Evolutionary conservation across 2,113 vertebrate genomes (phyloP), one percentile per base, ranked within the genome.

Genomic region (Phodopus roborovskii): DNA sequence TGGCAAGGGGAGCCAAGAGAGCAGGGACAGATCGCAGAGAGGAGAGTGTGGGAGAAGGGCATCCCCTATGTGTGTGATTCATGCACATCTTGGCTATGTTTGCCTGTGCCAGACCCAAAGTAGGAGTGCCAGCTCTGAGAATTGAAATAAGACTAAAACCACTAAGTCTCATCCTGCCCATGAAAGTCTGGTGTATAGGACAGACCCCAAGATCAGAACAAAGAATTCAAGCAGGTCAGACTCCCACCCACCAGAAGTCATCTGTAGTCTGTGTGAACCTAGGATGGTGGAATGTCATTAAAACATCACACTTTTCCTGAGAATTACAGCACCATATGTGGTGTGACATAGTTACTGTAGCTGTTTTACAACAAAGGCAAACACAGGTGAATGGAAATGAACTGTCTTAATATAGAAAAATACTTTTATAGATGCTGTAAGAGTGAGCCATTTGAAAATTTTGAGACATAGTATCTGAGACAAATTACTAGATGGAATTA

Each of bases 371-470:
- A 33, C 28, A 71, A 7, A 68, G 42, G 42, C 42, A 62, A 58
- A 77, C 77, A 74, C 45, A 60, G 8, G 26, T 60, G 48, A 84
- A 42, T 60, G 20, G 60, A 20, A 71, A 45, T 68, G 73, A 70
- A 20, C 50, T 81, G 7, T 77, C 28, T 68, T 88, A 10, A 81
- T 53, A 45, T 24, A 81, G 73, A 28, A 48, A 62, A 64, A 36
- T 81, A 17, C 56, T 50, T 92, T 71, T 42, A 84, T 28, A 53
- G 60, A 60, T 84, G 82, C 70, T 70, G 4, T 56, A 83, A 39
- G 68, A 78, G 85, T 56, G 62, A 30, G 60, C 24, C 68, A 71
- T 81, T 87, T 94, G 82, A 78, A 7, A 92, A 74, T 45, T 91
- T 53, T 33, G 33, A 94, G 42, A 33, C 45, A 53, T 5, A 60